These are phyloP conservation scores for Lepus europaeus DNA, from an alignment of 2,113 vertebrate genomes.

Conservation along the genomic window DNA sequence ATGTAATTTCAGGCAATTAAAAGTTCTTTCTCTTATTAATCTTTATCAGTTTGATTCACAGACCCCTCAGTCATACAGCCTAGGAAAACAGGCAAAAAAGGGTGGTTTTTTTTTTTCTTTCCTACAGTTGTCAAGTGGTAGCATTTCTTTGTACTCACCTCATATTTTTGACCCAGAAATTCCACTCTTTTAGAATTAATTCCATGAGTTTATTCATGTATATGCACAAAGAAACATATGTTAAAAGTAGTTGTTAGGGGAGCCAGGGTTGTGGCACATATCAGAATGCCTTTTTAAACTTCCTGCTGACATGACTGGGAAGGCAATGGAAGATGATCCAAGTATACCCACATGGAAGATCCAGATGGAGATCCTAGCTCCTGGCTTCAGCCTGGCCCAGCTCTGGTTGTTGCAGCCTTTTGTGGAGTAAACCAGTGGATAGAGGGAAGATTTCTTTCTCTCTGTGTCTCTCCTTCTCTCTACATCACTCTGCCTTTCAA, in stretches of 20 bases:
- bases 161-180: not conserved
- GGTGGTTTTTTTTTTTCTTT: not conserved
- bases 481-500: no score
- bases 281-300: no score
- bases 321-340: no score
- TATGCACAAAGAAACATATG: not conserved
- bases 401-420: no score
- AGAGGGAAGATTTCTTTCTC: no score
- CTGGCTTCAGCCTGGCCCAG: no score
- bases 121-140: not conserved
- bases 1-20: not conserved
- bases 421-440: no score
- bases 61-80: not conserved
- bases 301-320: no score
- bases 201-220: not conserved
- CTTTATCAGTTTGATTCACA: not conserved
- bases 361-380: no score
- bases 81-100: not conserved
- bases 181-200: conserved; percentile 11
- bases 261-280: no score
- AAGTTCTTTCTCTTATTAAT: not conserved
- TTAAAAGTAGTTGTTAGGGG: not conserved
- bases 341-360: no score
- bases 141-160: not conserved
- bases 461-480: no score